Conservation (phyloP, 2,888 invertebrate species). For the Creontiades dilutus region DNA sequence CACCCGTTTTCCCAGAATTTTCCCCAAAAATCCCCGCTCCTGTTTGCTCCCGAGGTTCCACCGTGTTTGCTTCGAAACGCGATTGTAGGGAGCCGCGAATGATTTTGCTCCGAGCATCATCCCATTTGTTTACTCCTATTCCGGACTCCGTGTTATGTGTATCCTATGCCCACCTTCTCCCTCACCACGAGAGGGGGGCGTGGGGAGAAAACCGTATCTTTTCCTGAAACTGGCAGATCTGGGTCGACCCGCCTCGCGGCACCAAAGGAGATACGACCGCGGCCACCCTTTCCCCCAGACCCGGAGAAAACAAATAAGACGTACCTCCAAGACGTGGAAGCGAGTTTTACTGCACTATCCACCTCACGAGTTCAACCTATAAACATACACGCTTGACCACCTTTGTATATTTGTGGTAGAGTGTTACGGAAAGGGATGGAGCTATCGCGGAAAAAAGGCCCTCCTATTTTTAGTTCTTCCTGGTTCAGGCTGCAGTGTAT, state of each 20-base stretch:
- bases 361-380: slow-evolving; percentile 26
- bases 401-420: slow-evolving; percentile 40
- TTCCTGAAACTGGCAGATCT: slow-evolving; percentile 21
- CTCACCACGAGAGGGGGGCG: background rate
- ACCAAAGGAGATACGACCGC: slow-evolving; percentile 29
- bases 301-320: slow-evolving; percentile 21
- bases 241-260: background rate
- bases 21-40: background rate
- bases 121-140: slow-evolving; percentile 4
- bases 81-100: background rate
- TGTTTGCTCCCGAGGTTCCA: background rate
- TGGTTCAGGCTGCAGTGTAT: background rate
- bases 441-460: background rate
- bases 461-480: slow-evolving; percentile 29
- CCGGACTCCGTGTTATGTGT: background rate
- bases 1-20: background rate
- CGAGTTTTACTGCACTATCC: slow-evolving; percentile 32
- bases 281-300: background rate
- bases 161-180: background rate
- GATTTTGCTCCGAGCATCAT: background rate
- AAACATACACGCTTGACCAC: slow-evolving; percentile 46
- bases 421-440: slow-evolving; percentile 15
- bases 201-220: background rate
- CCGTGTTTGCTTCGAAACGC: background rate
- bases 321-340: background rate